Evolutionary conservation across 1,140 invertebrate genomes (phyloP).

Genomic region (Papilio helenus): DNA sequence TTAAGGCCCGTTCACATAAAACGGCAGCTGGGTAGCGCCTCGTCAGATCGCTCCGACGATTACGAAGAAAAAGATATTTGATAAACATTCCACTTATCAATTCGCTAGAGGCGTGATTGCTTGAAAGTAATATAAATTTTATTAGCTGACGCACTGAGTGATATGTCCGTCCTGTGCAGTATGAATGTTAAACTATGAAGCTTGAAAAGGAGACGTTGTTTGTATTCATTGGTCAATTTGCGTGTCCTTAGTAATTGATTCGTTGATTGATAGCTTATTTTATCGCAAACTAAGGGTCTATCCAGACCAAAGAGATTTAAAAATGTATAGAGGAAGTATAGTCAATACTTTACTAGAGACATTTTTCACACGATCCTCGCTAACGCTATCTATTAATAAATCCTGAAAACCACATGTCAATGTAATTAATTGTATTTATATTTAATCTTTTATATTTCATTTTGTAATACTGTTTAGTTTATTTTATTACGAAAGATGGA

Average conservation of each 20-base stretch:
- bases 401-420: too few relatives aligned
- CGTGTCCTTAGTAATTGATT: background rate
- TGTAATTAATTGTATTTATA: too few relatives aligned
- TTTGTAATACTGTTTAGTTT: too few relatives aligned
- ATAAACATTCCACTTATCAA: slow-evolving; percentile 77
- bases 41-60: slow-evolving; percentile 61
- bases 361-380: too few relatives aligned
- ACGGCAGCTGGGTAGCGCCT: slow-evolving; percentile 66
- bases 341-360: too few relatives aligned
- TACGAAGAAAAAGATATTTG: slow-evolving; percentile 74
- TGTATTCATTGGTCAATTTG: background rate
- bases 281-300: background rate
- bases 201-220: background rate
- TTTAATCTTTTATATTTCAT: too few relatives aligned
- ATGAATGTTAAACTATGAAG: slow-evolving; percentile 12
- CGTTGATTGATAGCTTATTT: slow-evolving; percentile 1
- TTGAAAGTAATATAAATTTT: slow-evolving; percentile 63
- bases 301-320: background rate
- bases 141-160: slow-evolving; percentile 53
- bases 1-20: slow-evolving; percentile 70
- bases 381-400: too few relatives aligned
- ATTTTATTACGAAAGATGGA: too few relatives aligned
- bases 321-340: too few relatives aligned
- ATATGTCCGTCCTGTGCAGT: slow-evolving; percentile 45
- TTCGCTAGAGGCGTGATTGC: slow-evolving; percentile 60